Base-by-base conservation (phyloP, 2,888 invertebrate species). In the Eubasilissa splendida region DNA sequence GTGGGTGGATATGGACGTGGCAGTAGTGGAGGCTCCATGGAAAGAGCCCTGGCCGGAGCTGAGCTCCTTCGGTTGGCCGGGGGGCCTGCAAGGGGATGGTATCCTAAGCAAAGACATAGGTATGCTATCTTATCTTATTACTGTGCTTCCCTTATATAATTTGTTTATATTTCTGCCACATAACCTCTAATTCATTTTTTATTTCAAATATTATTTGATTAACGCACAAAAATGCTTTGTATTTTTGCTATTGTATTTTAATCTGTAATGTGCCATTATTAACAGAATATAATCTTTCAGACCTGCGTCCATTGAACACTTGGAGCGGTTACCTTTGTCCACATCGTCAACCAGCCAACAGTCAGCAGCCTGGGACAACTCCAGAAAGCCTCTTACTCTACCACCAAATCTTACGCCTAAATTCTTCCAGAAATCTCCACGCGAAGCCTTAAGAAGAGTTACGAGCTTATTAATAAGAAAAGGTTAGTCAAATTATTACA, bases 351-450 rank as follows among this genome's bases (percentile, higher is more conserved):
- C 88, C 87, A 87, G 91, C 87, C 90, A 89, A 88, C 92, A 88
- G 87, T 88, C 87, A 85, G 90, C 90, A 83, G 86, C 90, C 0
- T 90, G 91, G 90, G 90, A 90, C 73, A 88, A 88, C 81, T 91
- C 90, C 84, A 91, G 96, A 86, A 96, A 96, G 87, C 96, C 96
- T 5, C 91, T 96, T 84, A 96, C 96, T n/a, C 91, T 96, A 86
- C 96, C 96, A 77, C 96, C 96, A 81, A 96, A 96, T 91, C 91
- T 96, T 86, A 96, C 96, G 84, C 96, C 96, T 86, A 96, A 96
- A 89, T 96, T 96, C 92, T 95, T 96, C 91, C 95, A 96, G 88
- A 95, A 95, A 89, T 96, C 96, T 84, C 96, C 96, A 71, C 92
- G 96, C 86, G 96, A 96, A 88, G 96, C 96, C 82, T 91, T 96